These are phyloP conservation scores for Coregonus ussuriensis DNA, from an alignment of 2,797 vertebrate species.

Conservation along the genomic window DNA sequence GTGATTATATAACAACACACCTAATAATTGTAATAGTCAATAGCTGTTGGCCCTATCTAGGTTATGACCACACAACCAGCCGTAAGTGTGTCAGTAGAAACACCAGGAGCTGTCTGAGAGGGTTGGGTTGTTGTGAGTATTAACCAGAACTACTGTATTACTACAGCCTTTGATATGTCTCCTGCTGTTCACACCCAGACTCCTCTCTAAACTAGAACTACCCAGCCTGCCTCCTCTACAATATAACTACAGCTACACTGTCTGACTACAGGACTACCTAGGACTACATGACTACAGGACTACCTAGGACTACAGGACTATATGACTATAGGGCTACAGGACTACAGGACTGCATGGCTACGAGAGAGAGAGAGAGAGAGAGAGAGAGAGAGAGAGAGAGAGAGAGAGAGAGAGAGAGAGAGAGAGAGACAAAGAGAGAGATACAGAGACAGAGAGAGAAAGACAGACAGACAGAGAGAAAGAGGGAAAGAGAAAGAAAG, in stretches of 20 bases:
- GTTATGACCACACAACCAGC: neutral
- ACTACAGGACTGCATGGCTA: too few species aligned
- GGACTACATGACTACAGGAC: too few species aligned
- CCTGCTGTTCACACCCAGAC: neutral
- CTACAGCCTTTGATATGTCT: constrained; percentile 3
- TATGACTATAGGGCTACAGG: too few species aligned
- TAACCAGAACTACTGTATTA: neutral
- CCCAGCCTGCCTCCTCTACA: too few species aligned
- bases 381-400: neutral
- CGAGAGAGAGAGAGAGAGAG: neutral
- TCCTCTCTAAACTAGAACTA: neutral
- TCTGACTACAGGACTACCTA: too few species aligned
- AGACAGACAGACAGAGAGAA: too few species aligned
- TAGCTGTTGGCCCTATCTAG: neutral
- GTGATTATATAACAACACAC: neutral
- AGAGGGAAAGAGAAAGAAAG: too few species aligned
- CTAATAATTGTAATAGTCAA: neutral
- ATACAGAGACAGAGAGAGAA: neutral
- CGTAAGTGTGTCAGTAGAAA: neutral
- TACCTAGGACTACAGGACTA: too few species aligned
- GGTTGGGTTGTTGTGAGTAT: neutral
- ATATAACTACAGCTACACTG: too few species aligned
- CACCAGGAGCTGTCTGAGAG: neutral
- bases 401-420: neutral
- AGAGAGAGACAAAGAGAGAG: neutral